phyloP scores from a whole-genome alignment of 2,113 vertebrate genomes.

The Anolis sagrei region DNA sequence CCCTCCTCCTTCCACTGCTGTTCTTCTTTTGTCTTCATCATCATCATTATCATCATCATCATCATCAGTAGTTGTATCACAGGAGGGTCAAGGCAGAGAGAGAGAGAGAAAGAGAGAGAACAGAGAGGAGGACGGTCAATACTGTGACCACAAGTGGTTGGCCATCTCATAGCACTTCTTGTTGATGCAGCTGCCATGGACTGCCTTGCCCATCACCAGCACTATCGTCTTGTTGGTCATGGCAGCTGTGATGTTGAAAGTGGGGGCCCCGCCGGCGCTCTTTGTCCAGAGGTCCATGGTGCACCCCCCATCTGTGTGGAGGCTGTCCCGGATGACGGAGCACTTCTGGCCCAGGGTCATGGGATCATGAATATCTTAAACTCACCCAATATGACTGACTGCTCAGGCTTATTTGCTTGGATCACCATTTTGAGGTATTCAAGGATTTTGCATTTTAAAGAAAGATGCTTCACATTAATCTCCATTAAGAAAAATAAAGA shows the following conservation, averaged over 20 bases:
- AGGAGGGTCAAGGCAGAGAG: conserved; percentile 3
- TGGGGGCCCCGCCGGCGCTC: conserved; percentile 63
- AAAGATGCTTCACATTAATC: too few species aligned
- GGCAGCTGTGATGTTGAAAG: conserved; percentile 67
- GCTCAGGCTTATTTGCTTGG: not conserved
- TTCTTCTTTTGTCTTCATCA: too few species aligned
- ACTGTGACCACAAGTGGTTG: conserved; percentile 65
- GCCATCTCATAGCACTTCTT: conserved; percentile 73
- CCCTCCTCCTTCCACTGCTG: too few species aligned
- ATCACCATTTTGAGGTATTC: not conserved
- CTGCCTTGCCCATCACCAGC: conserved; percentile 72
- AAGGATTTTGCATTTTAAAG: not conserved
- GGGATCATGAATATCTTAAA: not conserved
- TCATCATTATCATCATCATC: too few species aligned
- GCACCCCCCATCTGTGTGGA: conserved; percentile 59
- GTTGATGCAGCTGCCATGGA: conserved; percentile 71
- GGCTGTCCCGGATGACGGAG: conserved; percentile 73
- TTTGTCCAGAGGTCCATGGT: conserved; percentile 74
- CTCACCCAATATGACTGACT: not conserved
- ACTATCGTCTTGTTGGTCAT: conserved; percentile 72
- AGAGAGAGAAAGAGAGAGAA: too few species aligned
- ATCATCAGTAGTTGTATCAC: conserved; percentile 31
- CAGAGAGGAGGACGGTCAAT: conserved; percentile 53
- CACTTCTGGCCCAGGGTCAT: conserved; percentile 70
- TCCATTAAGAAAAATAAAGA: not conserved